A percentile compares a stretch with the other conserved stretches of the same genome.
Conservation (phyloP, 1,140 invertebrate genomes). For the Ooceraea biroi region DNA sequence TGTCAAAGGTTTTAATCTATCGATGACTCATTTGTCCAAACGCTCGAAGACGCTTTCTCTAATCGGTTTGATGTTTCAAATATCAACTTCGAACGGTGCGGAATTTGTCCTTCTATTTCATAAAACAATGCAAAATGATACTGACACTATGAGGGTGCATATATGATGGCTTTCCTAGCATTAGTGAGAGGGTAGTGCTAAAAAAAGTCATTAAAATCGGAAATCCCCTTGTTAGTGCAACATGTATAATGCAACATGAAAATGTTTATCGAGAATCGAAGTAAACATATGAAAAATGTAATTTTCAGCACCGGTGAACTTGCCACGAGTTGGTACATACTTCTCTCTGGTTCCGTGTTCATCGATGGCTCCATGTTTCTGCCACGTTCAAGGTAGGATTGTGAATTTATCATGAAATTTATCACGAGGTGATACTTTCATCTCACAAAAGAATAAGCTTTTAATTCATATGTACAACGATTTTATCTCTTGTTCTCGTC, state of each 20-base stretch:
- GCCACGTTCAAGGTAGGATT: slow-evolving; percentile 92
- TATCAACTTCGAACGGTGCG: too few species aligned
- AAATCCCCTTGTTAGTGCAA: too few species aligned
- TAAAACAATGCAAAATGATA: too few species aligned
- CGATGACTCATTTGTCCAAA: too few species aligned
- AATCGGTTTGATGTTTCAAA: too few species aligned
- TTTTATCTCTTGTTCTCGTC: slow-evolving; percentile 35
- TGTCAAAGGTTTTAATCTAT: too few species aligned
- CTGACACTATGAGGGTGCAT: too few species aligned
- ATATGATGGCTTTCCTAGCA: too few species aligned
- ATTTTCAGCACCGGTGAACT: slow-evolving; percentile 92
- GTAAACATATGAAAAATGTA: neutral
- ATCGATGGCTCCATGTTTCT: slow-evolving; percentile 96
- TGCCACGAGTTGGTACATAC: slow-evolving; percentile 94
- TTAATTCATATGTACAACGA: neutral
- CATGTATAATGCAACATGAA: neutral
- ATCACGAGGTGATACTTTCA: neutral
- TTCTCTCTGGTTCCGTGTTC: slow-evolving; percentile 95
- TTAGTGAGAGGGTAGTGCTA: too few species aligned
- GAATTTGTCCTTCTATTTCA: too few species aligned
- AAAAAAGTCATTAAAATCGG: too few species aligned
- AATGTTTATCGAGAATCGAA: neutral
- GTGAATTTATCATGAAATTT: slow-evolving; percentile 44
- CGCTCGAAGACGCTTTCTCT: too few species aligned
- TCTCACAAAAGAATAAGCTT: slow-evolving; percentile 7